A percentile compares a stretch with the other conserved stretches of the same genome.
Evolutionary conservation across 2,113 vertebrate species (phyloP).

Genomic region (Chinchilla lanigera): DNA sequence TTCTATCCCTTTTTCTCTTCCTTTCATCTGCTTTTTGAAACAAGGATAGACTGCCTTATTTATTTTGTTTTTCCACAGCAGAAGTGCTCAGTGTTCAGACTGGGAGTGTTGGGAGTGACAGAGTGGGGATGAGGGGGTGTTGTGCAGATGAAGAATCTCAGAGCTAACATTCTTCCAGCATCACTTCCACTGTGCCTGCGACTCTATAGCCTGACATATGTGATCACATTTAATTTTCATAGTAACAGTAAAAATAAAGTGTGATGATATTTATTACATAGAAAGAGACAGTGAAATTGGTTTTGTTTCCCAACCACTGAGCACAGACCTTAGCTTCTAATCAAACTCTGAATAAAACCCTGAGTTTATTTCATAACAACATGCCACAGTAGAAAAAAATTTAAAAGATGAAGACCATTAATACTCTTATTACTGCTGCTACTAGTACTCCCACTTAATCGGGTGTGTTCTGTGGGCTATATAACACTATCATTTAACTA

Average conservation of each 20-base stretch:
- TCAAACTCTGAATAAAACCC: background rate
- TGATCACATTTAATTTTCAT: conserved; percentile 26
- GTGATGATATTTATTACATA: background rate
- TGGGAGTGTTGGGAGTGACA: background rate
- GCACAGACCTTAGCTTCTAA: background rate
- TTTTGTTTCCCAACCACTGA: background rate
- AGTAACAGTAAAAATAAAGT: background rate
- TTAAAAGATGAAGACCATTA: background rate
- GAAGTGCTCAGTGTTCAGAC: background rate
- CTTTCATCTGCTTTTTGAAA: background rate
- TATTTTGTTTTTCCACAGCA: background rate
- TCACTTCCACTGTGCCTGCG: background rate
- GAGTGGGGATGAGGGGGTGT: background rate
- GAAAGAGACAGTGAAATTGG: background rate
- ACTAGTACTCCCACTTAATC: background rate
- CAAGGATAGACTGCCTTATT: background rate
- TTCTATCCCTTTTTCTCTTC: background rate
- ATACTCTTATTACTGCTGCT: background rate
- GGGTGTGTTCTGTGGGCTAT: background rate
- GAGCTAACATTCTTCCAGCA: background rate
- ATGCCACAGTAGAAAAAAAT: background rate
- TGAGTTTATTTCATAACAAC: background rate
- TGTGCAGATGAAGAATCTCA: background rate
- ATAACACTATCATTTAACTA: background rate
- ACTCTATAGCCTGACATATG: background rate